phyloP scores from a whole-genome alignment of 2,113 vertebrate species.

The Heliornis fulica region DNA sequence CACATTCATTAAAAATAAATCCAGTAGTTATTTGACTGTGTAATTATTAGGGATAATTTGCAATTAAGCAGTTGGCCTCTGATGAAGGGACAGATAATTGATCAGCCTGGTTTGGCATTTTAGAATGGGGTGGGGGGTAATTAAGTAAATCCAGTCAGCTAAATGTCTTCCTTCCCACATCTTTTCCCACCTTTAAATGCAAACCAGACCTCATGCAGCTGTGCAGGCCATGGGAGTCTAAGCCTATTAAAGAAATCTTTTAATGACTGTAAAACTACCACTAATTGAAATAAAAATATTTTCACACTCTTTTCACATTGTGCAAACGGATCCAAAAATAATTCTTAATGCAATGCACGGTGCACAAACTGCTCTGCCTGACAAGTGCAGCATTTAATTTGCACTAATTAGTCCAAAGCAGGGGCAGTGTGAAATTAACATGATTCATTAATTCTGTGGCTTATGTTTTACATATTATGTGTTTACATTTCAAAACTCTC shows the following conservation, averaged over 20 bases:
- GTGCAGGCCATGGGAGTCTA: slow-evolving; percentile 46
- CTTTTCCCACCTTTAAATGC: slow-evolving; percentile 57
- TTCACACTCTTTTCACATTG: slow-evolving; percentile 63
- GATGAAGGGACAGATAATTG: slow-evolving; percentile 29
- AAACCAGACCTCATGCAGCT: slow-evolving; percentile 55
- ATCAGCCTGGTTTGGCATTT: slow-evolving; percentile 37
- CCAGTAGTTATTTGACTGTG: slow-evolving; percentile 22
- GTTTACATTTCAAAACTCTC: slow-evolving; percentile 55
- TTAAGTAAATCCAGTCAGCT: slow-evolving; percentile 61
- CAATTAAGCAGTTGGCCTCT: slow-evolving; percentile 61
- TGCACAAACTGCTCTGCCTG: slow-evolving; percentile 65
- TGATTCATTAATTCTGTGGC: slow-evolving; percentile 64
- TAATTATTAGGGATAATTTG: slow-evolving; percentile 60
- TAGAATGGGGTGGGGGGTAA: slow-evolving; percentile 36
- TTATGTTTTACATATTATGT: slow-evolving; percentile 30
- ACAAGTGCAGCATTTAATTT: slow-evolving; percentile 78
- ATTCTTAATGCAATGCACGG: slow-evolving; percentile 40
- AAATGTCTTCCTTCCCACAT: slow-evolving; percentile 30
- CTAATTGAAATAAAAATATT: slow-evolving; percentile 74
- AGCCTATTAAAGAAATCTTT: slow-evolving; percentile 68
- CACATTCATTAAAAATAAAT: slow-evolving; percentile 60
- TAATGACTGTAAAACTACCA: slow-evolving; percentile 69
- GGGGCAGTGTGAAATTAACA: slow-evolving; percentile 77
- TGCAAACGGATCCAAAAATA: slow-evolving; percentile 53
- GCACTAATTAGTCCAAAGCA: slow-evolving; percentile 71